These are phyloP conservation scores for Uria aalge DNA, from an alignment of 2,113 vertebrate genomes.

Conservation along the genomic window DNA sequence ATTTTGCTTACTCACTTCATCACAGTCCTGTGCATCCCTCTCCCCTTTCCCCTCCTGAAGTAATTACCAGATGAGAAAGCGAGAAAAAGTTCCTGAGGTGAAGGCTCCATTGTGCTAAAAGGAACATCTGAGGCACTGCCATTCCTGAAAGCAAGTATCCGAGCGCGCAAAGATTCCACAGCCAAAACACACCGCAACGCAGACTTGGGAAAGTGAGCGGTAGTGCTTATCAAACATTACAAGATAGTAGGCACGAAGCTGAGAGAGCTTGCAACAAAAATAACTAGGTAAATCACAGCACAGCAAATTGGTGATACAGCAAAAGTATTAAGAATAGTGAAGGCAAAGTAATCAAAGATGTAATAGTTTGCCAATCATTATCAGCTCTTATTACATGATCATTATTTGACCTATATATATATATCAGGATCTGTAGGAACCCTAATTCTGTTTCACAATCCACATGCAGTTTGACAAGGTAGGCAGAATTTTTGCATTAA, in stretches of 20 bases:
- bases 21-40: not conserved
- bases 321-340: not conserved
- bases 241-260: not conserved
- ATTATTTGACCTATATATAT: not conserved
- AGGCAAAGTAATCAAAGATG: not conserved
- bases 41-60: not conserved
- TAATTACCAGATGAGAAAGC: not conserved
- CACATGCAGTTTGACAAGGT: not conserved
- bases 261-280: not conserved
- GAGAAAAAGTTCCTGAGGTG: not conserved
- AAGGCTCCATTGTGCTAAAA: not conserved
- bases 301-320: not conserved
- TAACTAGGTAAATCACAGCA: not conserved
- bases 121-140: not conserved
- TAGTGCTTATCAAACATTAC: not conserved
- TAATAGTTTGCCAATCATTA: not conserved
- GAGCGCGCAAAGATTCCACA: rapidly evolving
- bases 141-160: not conserved
- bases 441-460: not conserved
- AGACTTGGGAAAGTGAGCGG: not conserved
- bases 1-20: not conserved
- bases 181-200: not conserved
- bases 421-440: not conserved
- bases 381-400: not conserved
- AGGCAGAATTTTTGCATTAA: not conserved